These are phyloP conservation scores for Hypsibius dujardini DNA, from an alignment of 1,140 invertebrate species.

Conservation along the genomic window DNA sequence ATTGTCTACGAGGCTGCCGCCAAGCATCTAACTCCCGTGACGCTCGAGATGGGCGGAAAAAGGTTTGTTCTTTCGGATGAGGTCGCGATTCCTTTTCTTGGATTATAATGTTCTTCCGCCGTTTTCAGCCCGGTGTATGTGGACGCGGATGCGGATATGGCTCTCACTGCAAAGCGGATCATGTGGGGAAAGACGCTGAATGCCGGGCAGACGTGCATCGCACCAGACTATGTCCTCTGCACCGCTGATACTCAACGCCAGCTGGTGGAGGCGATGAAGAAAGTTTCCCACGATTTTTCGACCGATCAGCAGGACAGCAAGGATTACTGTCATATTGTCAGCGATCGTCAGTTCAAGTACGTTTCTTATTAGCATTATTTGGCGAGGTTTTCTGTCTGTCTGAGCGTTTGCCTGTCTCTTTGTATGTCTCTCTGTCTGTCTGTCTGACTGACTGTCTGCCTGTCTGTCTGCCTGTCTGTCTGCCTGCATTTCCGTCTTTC, in stretches of 20 bases:
- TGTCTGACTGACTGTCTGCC: no score
- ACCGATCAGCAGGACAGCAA: constrained; percentile 56
- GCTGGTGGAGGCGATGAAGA: constrained; percentile 38
- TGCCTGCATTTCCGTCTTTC: no score
- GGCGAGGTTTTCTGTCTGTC: constrained; percentile 11
- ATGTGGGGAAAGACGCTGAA: constrained; percentile 91
- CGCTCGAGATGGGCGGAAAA: constrained; percentile 85
- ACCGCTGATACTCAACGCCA: constrained; percentile 37
- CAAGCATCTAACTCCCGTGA: constrained; percentile 78
- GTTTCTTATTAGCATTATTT: constrained; percentile 25
- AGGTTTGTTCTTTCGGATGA: constrained; percentile 27
- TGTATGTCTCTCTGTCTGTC: no score
- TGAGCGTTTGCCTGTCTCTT: no score
- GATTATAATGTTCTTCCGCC: background rate
- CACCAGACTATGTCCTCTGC: constrained; percentile 92
- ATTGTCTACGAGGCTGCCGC: constrained; percentile 73
- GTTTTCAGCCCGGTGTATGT: constrained; percentile 57
- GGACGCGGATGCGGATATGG: constrained; percentile 49
- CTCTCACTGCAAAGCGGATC: constrained; percentile 57
- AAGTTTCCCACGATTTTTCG: constrained; percentile 62
- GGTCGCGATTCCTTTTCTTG: no score
- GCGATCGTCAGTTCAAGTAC: constrained; percentile 55
- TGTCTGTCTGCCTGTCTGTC: no score
- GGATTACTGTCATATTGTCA: constrained; percentile 70
- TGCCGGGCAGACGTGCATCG: constrained; percentile 88